Percentiles rank a stretch among this genome's conserved stretches.
These are phyloP conservation scores for Pyrocephalus nanus DNA, from an alignment of 2,797 vertebrate genomes.

Conservation along the genomic window DNA sequence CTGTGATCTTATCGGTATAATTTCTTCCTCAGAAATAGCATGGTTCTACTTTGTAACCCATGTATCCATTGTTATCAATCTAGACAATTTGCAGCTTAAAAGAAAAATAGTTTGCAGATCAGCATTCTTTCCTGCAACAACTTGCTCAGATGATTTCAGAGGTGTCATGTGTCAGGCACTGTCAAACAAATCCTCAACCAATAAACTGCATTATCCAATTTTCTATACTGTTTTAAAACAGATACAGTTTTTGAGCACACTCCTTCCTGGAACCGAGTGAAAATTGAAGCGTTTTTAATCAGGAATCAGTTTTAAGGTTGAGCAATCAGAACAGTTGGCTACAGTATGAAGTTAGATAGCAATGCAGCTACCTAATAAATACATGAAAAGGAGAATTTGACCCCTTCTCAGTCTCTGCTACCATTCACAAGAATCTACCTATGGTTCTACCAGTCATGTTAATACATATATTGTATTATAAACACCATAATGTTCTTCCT, in stretches of 20 bases:
- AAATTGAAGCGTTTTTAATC: not conserved
- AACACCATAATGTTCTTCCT: not conserved
- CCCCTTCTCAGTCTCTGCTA: not conserved
- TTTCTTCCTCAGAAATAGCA: not conserved
- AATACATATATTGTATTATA: not conserved
- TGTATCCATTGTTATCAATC: not conserved
- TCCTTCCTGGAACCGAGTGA: not conserved
- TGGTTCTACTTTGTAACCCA: not conserved
- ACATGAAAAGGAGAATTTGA: not conserved
- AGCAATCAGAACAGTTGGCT: not conserved
- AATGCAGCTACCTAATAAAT: not conserved
- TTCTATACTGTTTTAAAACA: not conserved
- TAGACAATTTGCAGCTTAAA: not conserved
- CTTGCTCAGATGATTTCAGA: not conserved
- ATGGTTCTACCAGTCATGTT: not conserved
- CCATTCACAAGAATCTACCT: not conserved
- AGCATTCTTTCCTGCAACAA: not conserved
- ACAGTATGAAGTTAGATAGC: not conserved
- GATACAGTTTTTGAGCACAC: not conserved
- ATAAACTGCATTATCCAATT: not conserved
- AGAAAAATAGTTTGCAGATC: not conserved
- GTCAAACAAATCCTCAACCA: not conserved
- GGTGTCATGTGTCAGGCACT: rapidly evolving
- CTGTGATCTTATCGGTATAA: not conserved
- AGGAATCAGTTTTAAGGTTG: not conserved